Evolutionary conservation across 1,140 invertebrate genomes (phyloP), one percentile per base, ranked within the genome.

Genomic region (Drosophila equinoxialis): DNA sequence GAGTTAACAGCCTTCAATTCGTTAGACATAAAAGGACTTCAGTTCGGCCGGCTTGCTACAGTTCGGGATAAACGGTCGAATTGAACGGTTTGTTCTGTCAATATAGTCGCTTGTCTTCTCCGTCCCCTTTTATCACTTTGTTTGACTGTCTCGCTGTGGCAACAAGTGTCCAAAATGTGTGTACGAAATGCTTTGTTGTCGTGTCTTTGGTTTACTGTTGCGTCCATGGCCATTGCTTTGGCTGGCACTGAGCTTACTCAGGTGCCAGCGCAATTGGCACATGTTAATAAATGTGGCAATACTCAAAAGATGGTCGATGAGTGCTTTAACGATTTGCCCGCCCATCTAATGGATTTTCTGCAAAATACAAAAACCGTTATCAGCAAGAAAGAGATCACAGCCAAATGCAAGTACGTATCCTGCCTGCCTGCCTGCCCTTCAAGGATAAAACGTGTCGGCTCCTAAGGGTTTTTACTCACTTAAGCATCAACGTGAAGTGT

Each of bases 281-380:
- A 45, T 42, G 63, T 48, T 1, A 68, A 84, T 20, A 62, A 74
- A 6, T 92, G 91, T 55, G 91, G 91, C 35, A 81, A 76, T 58
- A 90, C 85, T 11, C 73, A 91, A 60, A 81, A 78, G 13, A 91
- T 92, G 89, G 82, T 91, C 4, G 89, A 92, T 30, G 79, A 91
- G 60, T 92, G 91, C 74, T 92, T 92, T 35, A 91, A 92, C 69
- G 86, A 92, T 74, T 71, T 92, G 26, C 91, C 91, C 11, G 78
- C 86, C 6, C 90, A 89, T 69, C 48, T 92, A 54, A 90, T 90
- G 85, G 89, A 92, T 62, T 92, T 92, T 35, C 42, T 91, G 33
- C 80, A 84, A 60, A 91, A 78, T 14, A 82, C 86, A 0, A 92
- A 92, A 74, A 70, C 90, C 20, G 86, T 81, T 64, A 82, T 90